These are phyloP conservation scores for Alentia gelatinosa DNA, from an alignment of 2,888 invertebrate species.

Conservation along the genomic window DNA sequence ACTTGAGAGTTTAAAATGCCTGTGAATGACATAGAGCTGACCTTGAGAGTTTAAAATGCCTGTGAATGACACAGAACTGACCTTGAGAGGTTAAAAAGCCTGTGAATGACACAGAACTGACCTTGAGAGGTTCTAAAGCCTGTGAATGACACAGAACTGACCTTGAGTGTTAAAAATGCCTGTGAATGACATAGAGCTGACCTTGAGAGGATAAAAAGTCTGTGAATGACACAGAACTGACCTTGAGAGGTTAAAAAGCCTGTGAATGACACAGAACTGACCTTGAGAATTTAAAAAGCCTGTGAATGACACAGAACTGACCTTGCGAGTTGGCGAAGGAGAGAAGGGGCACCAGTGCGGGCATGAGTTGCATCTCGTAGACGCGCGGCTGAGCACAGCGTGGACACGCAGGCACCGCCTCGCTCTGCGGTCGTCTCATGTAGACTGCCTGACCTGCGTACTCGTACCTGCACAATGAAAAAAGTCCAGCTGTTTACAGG, in stretches of 20 bases:
- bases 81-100: not conserved
- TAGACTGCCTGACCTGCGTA: constrained; percentile 83
- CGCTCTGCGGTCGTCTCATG: constrained; percentile 82
- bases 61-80: too few species aligned
- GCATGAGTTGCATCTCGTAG: constrained; percentile 92
- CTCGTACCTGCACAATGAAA: constrained; percentile 85
- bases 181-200: not conserved
- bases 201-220: not conserved
- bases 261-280: not conserved
- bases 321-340: constrained; percentile 68
- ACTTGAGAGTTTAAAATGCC: too few species aligned
- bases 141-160: not conserved
- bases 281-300: not conserved
- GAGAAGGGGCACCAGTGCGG: constrained; percentile 88
- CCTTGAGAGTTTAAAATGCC: too few species aligned
- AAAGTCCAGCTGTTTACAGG: not conserved
- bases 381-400: constrained; percentile 84
- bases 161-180: not conserved
- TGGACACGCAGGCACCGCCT: constrained; percentile 83
- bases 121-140: not conserved
- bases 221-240: not conserved
- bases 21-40: too few species aligned
- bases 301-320: not conserved
- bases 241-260: not conserved
- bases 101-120: not conserved